Conservation (phyloP, 2,797 vertebrate species). For the Clamator glandarius region DNA sequence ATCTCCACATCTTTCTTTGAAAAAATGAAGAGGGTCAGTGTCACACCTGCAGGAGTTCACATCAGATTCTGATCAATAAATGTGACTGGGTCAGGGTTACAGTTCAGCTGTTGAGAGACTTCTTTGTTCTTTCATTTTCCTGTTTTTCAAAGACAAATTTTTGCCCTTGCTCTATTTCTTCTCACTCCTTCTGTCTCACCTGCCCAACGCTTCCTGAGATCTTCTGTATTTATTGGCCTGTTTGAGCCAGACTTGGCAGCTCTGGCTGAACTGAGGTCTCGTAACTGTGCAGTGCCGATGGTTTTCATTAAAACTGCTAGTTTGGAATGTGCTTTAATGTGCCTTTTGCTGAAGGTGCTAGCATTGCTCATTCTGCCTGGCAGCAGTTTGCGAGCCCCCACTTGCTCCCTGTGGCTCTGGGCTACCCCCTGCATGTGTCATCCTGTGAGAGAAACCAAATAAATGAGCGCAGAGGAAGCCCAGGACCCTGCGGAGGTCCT, state of each 20-base stretch:
- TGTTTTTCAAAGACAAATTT: neutral
- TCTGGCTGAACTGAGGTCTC: neutral
- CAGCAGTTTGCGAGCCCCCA: neutral
- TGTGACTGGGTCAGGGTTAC: neutral
- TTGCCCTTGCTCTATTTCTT: neutral
- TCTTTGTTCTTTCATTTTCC: neutral
- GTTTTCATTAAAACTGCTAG: neutral
- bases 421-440: rapidly evolving
- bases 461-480: neutral
- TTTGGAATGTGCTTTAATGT: neutral
- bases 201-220: neutral
- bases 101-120: neutral
- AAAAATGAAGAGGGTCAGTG: neutral
- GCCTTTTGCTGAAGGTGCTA: neutral
- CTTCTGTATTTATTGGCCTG: neutral
- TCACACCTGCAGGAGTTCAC: neutral
- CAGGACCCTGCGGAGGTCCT: neutral
- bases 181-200: neutral
- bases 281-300: neutral
- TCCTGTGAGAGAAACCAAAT: neutral
- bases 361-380: neutral
- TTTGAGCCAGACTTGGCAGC: neutral
- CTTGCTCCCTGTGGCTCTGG: rapidly evolving
- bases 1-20: neutral
- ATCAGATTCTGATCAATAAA: neutral